A percentile compares a stretch with the other conserved stretches of the same genome.
Conservation (phyloP, 1,140 invertebrate species). For the Ostrea denselamellosa region DNA sequence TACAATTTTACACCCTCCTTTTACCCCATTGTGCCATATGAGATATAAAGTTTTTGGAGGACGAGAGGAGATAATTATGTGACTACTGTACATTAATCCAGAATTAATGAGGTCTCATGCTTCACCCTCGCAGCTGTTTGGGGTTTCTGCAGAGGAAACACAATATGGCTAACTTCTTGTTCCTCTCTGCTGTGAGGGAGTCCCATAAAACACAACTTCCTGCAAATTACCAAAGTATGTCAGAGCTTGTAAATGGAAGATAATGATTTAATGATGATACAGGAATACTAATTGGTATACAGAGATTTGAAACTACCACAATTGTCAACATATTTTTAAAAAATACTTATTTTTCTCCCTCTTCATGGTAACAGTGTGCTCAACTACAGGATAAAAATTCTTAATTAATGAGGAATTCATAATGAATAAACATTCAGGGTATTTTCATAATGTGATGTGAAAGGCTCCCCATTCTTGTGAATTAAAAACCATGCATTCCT, state of each 20-base stretch:
- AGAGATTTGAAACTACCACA: neutral
- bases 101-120: slow-evolving; percentile 31
- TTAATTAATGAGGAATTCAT: slow-evolving; percentile 12
- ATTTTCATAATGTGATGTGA: slow-evolving; percentile 15
- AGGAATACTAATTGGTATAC: neutral
- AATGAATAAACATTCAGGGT: neutral
- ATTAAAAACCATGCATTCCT: neutral
- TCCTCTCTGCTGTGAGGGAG: neutral
- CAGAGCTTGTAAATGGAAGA: neutral
- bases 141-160: slow-evolving; percentile 15
- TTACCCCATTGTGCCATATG: slow-evolving; percentile 4
- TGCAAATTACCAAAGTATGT: slow-evolving; percentile 13
- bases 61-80: slow-evolving; percentile 27
- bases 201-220: slow-evolving; percentile 33
- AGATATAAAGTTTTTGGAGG: neutral
- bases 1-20: neutral
- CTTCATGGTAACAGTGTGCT: too few species aligned
- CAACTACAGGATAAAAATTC: neutral
- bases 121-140: slow-evolving; percentile 17
- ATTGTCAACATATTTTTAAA: neutral
- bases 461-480: neutral
- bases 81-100: slow-evolving; percentile 11
- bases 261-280: neutral
- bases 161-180: slow-evolving; percentile 20
- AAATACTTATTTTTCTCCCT: too few species aligned